Percentiles rank a stretch among this genome's conserved stretches.
phyloP scores from a whole-genome alignment of 2,113 vertebrate species.

The Leuciscus idus region DNA sequence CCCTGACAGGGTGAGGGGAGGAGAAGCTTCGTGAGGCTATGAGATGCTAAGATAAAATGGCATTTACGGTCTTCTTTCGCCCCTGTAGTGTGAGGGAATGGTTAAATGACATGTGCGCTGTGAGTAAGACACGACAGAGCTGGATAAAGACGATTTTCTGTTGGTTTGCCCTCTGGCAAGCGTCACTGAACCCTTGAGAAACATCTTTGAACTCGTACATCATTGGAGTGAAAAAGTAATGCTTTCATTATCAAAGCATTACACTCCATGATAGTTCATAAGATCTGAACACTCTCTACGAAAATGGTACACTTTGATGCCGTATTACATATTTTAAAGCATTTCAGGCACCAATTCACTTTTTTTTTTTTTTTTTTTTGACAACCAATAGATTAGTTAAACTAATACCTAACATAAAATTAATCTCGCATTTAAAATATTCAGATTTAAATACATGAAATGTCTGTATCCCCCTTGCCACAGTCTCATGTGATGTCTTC shows the following conservation, averaged over 20 bases:
- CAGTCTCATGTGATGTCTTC: too few relatives aligned
- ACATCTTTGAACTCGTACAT: not conserved
- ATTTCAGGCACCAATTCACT: not conserved
- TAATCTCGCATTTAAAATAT: not conserved
- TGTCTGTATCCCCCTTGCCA: not conserved
- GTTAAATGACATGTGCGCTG: slow-evolving; percentile 38
- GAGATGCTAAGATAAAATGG: slow-evolving; percentile 59
- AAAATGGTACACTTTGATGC: too few relatives aligned
- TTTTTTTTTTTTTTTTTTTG: too few relatives aligned
- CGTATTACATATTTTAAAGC: not conserved
- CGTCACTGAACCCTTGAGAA: not conserved
- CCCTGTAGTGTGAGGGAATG: slow-evolving; percentile 29
- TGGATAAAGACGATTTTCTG: slow-evolving; percentile 14
- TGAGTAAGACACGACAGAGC: slow-evolving; percentile 20
- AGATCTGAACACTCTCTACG: not conserved
- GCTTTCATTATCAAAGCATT: slow-evolving; percentile 36
- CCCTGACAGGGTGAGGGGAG: slow-evolving; percentile 50
- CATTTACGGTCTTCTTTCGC: not conserved
- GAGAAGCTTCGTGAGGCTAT: slow-evolving; percentile 59
- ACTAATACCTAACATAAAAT: not conserved
- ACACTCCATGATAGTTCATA: not conserved
- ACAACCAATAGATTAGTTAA: not conserved
- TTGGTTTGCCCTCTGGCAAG: slow-evolving; percentile 22
- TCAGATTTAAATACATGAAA: not conserved
- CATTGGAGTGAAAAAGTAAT: slow-evolving; percentile 1